Evolutionary conservation across 2,113 vertebrate species (phyloP), one percentile per base, ranked within the genome.

Genomic region (Arothron firmamentum): DNA sequence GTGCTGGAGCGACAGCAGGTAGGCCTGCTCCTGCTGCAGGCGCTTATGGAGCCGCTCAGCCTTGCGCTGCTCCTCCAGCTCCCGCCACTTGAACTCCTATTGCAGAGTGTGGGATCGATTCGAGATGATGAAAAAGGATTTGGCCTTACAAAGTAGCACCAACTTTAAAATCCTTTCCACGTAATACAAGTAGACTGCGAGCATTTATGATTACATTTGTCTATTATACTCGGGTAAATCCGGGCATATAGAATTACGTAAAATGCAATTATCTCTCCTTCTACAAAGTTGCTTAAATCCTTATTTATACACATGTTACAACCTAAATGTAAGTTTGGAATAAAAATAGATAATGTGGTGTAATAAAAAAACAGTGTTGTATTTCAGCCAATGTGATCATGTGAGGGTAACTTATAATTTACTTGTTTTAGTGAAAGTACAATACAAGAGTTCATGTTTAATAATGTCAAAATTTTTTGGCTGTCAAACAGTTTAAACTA

Each of bases 61-160:
- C 86, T 98, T 94, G 14, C 95, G 92, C 84, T 97, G 95, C 56
- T 98, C 95, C 85, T 98, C 95, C 79, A 98, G 93, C 90, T 97
- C 95, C 59, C 95, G 88, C 95, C 96, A 98, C 87, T 96, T 95
- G 87, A 95, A 98, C 92, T 98, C 96, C 96, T 98, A 70, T 75
- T 57, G 78, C 75, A 87, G 70, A 87, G 78, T 13, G 53, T 23
- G 53, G 31, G 58, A 60, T 70, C 56, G 71, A 62, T 76, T 76
- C 58, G 63, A 61, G 53, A 65, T 4, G 60, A 64, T 51, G 50
- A 75, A 42, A 68, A 2, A 12, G 43, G 1, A 54, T 49, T 18
- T 13, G 2, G 19, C 42, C 56, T 56, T 17, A 41, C 20, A 34
- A 34, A 62, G 18, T 12, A 16, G 43, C 21, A 19, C 19, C 12